A percentile compares a stretch with the other conserved stretches of the same genome.
These are phyloP conservation scores for Lasioglossum pauxillum DNA, from an alignment of 2,888 invertebrate species.

Conservation along the genomic window DNA sequence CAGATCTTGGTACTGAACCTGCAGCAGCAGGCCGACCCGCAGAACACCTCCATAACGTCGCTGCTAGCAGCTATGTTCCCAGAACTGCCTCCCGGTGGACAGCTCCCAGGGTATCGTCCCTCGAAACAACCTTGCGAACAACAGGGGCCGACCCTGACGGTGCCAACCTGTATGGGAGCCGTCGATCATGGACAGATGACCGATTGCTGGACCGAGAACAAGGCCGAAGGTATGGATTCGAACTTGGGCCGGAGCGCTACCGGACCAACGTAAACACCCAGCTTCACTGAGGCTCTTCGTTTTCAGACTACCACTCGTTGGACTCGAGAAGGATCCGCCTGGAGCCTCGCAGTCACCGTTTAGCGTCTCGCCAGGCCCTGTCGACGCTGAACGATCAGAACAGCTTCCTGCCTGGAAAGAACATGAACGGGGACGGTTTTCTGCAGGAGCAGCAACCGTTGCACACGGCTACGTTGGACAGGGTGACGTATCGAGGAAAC, in stretches of 20 bases:
- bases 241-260: neutral
- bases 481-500: conserved; percentile 78
- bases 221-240: conserved; percentile 65
- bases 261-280: neutral
- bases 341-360: conserved; percentile 79
- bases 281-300: neutral
- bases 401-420: conserved; percentile 56
- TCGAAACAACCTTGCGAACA: conserved; percentile 70
- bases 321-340: conserved; percentile 76
- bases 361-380: conserved; percentile 70
- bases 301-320: conserved; percentile 69
- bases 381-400: conserved; percentile 62
- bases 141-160: conserved; percentile 59
- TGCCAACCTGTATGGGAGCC: conserved; percentile 76
- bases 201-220: conserved; percentile 73
- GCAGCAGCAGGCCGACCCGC: conserved; percentile 69
- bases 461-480: conserved; percentile 80
- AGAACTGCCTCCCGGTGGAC: conserved; percentile 77
- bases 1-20: conserved; percentile 80
- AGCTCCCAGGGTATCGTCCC: conserved; percentile 79
- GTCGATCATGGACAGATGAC: conserved; percentile 76
- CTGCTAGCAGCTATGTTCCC: conserved; percentile 83
- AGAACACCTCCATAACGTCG: conserved; percentile 80
- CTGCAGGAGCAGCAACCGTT: conserved; percentile 70
- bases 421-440: conserved; percentile 67